Percentiles rank a stretch among this genome's conserved stretches.
phyloP scores from a whole-genome alignment of 1,140 invertebrate species.

The Pachypsylla venusta region DNA sequence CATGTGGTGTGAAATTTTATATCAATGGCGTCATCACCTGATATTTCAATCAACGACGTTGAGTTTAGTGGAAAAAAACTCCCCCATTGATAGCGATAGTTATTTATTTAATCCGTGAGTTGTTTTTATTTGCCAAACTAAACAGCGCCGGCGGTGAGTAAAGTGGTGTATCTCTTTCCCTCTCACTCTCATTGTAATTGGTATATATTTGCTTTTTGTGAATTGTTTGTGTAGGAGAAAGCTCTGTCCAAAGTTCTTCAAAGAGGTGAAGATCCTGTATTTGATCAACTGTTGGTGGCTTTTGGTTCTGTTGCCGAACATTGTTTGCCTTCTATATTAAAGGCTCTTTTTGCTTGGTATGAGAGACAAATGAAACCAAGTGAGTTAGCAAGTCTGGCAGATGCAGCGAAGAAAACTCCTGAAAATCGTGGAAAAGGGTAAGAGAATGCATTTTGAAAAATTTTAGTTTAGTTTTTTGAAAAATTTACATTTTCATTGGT shows the following conservation, averaged over 20 bases:
- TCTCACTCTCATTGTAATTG: no score
- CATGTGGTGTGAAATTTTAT: no score
- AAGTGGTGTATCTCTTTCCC: no score
- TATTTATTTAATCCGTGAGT: no score
- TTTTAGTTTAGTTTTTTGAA: neutral
- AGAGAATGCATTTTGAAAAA: slow-evolving; percentile 1
- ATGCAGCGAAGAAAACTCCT: slow-evolving; percentile 34
- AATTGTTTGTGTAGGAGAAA: slow-evolving; percentile 47
- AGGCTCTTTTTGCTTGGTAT: slow-evolving; percentile 93
- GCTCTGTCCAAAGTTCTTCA: slow-evolving; percentile 84
- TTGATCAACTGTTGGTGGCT: slow-evolving; percentile 87
- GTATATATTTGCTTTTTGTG: no score
- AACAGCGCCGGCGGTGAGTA: no score
- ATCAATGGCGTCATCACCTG: no score
- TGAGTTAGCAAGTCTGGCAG: slow-evolving; percentile 35
- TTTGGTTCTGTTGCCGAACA: slow-evolving; percentile 92
- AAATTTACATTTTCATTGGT: neutral
- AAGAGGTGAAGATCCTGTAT: slow-evolving; percentile 83
- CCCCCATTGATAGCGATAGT: no score
- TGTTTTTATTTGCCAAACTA: no score
- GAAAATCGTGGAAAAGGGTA: slow-evolving; percentile 58
- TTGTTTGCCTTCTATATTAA: slow-evolving; percentile 85
- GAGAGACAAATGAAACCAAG: slow-evolving; percentile 66
- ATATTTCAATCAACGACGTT: no score
- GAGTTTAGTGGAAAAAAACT: no score